Evolutionary conservation across 2,888 invertebrate genomes (phyloP).

Genomic region (Flexamia atlantica): DNA sequence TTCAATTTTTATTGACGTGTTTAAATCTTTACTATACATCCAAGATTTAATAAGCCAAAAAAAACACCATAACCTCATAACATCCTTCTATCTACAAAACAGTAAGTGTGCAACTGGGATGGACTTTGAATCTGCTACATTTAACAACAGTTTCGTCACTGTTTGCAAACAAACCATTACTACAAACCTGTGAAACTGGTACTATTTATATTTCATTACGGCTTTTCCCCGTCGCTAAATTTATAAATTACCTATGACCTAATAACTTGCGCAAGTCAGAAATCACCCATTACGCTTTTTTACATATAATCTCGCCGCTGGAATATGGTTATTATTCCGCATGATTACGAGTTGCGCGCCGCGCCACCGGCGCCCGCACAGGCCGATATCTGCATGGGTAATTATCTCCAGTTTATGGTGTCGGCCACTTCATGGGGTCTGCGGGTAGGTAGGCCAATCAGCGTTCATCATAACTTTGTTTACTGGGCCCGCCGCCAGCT

Average conservation of each 20-base stretch:
- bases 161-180: too few relatives aligned
- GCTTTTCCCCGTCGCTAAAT: background rate
- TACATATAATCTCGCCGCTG: conserved; percentile 6
- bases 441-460: conserved; percentile 58
- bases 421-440: conserved; percentile 44
- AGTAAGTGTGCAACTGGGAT: too few relatives aligned
- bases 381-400: conserved; percentile 46
- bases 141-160: too few relatives aligned
- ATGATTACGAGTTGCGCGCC: conserved; percentile 2
- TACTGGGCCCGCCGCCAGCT: conserved; percentile 42
- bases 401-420: conserved; percentile 49
- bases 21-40: too few relatives aligned
- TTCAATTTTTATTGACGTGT: too few relatives aligned
- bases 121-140: too few relatives aligned
- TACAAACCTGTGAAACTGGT: conserved; percentile 12
- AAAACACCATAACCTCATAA: too few relatives aligned
- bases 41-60: too few relatives aligned
- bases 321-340: conserved; percentile 21
- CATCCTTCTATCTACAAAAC: too few relatives aligned
- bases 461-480: conserved; percentile 54
- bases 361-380: conserved; percentile 53
- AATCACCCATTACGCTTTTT: conserved; percentile 16
- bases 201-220: background rate
- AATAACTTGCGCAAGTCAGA: conserved; percentile 6
- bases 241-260: conserved; percentile 22